Percentiles rank a stretch among this genome's conserved stretches.
phyloP scores from a whole-genome alignment of 2,888 invertebrate species.

The Caenorhabditis doughertyi region DNA sequence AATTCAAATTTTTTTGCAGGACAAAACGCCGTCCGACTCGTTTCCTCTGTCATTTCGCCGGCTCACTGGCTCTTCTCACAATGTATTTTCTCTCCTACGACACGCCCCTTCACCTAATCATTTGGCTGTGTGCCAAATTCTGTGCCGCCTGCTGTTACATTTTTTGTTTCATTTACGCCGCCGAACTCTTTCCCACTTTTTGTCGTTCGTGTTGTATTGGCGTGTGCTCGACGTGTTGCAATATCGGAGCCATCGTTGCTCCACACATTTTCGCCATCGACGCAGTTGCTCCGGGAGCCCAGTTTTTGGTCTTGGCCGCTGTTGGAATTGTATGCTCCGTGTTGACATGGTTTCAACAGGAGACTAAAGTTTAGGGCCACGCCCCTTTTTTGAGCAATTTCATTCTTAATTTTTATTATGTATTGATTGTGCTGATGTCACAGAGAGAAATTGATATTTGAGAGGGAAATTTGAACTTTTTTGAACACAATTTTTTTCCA shows the following conservation, averaged over 20 bases:
- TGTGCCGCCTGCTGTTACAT: constrained; percentile 64
- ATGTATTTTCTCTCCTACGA: constrained; percentile 53
- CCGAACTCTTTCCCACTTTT: constrained; percentile 61
- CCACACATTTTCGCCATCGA: constrained; percentile 58
- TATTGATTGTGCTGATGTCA: too few relatives aligned
- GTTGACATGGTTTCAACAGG: constrained; percentile 44
- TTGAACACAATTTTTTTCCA: too few relatives aligned
- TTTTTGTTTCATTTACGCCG: constrained; percentile 61
- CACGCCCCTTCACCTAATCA: constrained; percentile 33
- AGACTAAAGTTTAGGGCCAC: constrained; percentile 41
- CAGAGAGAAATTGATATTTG: too few relatives aligned
- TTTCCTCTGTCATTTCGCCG: constrained; percentile 45
- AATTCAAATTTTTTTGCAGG: constrained; percentile 28
- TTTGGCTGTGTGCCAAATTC: constrained; percentile 63
- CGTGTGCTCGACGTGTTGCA: constrained; percentile 66
- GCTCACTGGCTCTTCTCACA: constrained; percentile 28
- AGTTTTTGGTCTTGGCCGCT: constrained; percentile 39
- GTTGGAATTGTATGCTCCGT: constrained; percentile 21
- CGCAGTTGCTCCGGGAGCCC: background rate
- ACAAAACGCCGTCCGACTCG: constrained; percentile 42
- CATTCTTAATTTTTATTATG: too few relatives aligned
- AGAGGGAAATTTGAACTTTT: too few relatives aligned
- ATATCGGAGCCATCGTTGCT: constrained; percentile 61
- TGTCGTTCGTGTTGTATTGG: constrained; percentile 64
- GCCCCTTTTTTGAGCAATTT: background rate